A percentile compares a stretch with the other conserved stretches of the same genome.
Conservation (phyloP, 2,888 invertebrate species). For the Gastrophysa polygoni region DNA sequence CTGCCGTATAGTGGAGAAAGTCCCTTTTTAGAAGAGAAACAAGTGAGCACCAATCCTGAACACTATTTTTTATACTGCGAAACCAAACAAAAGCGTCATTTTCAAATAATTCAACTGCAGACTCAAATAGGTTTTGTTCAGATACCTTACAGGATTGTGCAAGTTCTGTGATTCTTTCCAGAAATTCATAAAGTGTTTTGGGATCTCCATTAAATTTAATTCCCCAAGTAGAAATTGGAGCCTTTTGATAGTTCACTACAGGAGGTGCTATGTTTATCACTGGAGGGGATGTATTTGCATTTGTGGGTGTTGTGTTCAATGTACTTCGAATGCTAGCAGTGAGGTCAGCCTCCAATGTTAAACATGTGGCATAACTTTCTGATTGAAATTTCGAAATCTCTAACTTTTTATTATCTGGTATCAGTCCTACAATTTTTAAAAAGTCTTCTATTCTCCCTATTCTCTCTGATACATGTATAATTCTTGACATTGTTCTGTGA, state of each 20-base stretch:
- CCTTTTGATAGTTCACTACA: background rate
- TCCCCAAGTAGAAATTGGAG: conserved; percentile 13
- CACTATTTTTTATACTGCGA: background rate
- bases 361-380: conserved; percentile 12
- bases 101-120: conserved; percentile 19
- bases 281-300: conserved; percentile 1
- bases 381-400: no score
- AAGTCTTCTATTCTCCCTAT: conserved; percentile 1
- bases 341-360: conserved; percentile 12
- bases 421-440: background rate
- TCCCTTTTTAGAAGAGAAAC: conserved; percentile 16
- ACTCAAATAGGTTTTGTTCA: conserved; percentile 14
- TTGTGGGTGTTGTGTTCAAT: background rate
- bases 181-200: conserved; percentile 13
- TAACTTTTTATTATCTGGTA: no score
- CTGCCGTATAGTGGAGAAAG: background rate
- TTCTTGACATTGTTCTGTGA: conserved; percentile 7
- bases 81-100: conserved; percentile 15
- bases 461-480: conserved; percentile 7
- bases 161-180: conserved; percentile 21
- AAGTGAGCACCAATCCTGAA: no score
- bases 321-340: conserved; percentile 7
- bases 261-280: conserved; percentile 3
- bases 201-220: conserved; percentile 18
- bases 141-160: conserved; percentile 10